Conservation (phyloP, 2,888 invertebrate genomes). For the Podotricha telesiphe region DNA sequence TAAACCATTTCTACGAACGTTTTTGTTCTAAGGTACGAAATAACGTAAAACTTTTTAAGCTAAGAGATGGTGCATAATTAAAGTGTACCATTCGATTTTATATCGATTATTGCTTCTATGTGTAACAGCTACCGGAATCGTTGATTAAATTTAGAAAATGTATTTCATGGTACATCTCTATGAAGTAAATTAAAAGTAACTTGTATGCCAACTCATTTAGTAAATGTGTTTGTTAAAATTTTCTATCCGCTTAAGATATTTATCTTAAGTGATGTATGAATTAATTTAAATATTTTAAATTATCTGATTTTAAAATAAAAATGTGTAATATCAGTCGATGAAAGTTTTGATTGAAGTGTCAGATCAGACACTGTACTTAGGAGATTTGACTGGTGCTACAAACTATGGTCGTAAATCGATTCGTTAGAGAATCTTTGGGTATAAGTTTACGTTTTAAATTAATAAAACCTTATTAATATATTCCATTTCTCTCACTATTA, state of each 20-base stretch:
- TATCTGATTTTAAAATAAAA: conserved; percentile 5
- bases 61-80: conserved; percentile 18
- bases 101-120: conserved; percentile 17
- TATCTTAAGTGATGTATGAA: conserved; percentile 16
- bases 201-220: neutral
- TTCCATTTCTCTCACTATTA: too few species aligned
- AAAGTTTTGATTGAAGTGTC: conserved; percentile 7
- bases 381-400: too few species aligned
- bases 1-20: conserved; percentile 9
- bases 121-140: conserved; percentile 24
- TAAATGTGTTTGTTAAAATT: conserved; percentile 17
- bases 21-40: conserved; percentile 12
- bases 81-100: conserved; percentile 11
- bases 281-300: conserved; percentile 12
- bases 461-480: too few species aligned
- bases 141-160: conserved; percentile 15
- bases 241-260: conserved; percentile 10
- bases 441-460: too few species aligned
- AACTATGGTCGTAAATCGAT: too few species aligned
- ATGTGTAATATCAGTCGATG: neutral
- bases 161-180: conserved; percentile 12
- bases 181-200: conserved; percentile 6
- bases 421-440: too few species aligned
- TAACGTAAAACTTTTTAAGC: conserved; percentile 16
- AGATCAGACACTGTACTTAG: neutral